A percentile compares a stretch with the other conserved stretches of the same genome.
Conservation (phyloP, 2,113 vertebrate species). For the Podarcis muralis region DNA sequence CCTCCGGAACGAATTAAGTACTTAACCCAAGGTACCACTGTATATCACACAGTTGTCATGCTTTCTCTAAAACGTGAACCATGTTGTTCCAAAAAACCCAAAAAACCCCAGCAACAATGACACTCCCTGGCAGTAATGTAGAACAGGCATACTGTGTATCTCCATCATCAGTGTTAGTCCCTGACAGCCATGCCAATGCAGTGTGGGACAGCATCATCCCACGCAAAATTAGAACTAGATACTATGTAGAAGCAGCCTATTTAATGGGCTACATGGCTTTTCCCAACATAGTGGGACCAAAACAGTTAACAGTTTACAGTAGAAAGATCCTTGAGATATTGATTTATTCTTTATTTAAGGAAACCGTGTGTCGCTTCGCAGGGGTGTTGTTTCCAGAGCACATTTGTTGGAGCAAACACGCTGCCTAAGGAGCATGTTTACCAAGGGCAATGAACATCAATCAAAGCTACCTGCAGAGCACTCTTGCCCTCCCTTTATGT, state of each 20-base stretch:
- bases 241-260: neutral
- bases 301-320: slow-evolving; percentile 47
- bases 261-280: neutral
- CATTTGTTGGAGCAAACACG: slow-evolving; percentile 26
- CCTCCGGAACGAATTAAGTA: too few relatives aligned
- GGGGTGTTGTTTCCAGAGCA: slow-evolving; percentile 42
- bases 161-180: neutral
- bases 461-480: slow-evolving; percentile 3
- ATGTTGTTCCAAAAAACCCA: too few relatives aligned
- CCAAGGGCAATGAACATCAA: neutral
- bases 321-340: slow-evolving; percentile 19
- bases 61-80: too few relatives aligned
- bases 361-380: slow-evolving; percentile 21
- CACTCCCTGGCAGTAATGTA: too few relatives aligned
- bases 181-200: neutral
- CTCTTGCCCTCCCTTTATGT: slow-evolving; percentile 22
- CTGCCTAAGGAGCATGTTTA: slow-evolving; percentile 42
- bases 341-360: slow-evolving; percentile 33
- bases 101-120: too few relatives aligned
- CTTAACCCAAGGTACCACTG: too few relatives aligned
- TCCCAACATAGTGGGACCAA: slow-evolving; percentile 28
- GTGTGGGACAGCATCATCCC: too few relatives aligned
- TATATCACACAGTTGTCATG: too few relatives aligned
- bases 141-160: too few relatives aligned
- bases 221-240: neutral